Evolutionary conservation across 1,140 invertebrate genomes (phyloP), one percentile per base, ranked within the genome.

Genomic region (Colletes gigas): DNA sequence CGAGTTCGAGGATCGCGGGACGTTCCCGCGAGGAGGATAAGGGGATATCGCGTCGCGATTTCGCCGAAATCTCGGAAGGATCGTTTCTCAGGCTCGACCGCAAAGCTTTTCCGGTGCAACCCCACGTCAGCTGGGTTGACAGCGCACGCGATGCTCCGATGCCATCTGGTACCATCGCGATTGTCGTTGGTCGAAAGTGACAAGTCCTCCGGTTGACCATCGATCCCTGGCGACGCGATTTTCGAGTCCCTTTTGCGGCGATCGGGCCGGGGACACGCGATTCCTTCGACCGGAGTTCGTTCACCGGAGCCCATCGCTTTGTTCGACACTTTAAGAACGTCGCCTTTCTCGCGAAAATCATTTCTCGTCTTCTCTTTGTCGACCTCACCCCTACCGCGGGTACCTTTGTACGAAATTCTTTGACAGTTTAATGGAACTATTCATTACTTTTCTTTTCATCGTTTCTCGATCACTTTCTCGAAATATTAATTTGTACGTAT

Each of bases 101-200:
- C 88, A 90, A 52, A 63, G 63, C 84, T 90, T 90, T 92, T 90
- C 90, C 88, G 90, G 85, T 71, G 81, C 44, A 67, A 87, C 85
- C 75, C 63, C 75, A 82, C 87, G 88, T 90, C 88, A 85, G 85
- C 47, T 86, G 88, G 84, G 89, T 68, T 89, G 90, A 91, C 91
- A 89, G 30, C 86, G 88, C 92, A 93, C 88, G 90, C 90, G 89
- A 91, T 89, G 71, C 76, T 19, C 70, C 65, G 19, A 8, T 54
- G 74, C 88, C 90, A 92, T 90, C 90, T 91, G 90, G 83, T 79
- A 62, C 55, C 75, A 70, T 71, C 80, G 50, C 50, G 82, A 91
- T 88, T 90, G 84, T 90, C 73, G 81, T 83, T 69, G 78, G 67
- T 85, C 88, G 87, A 66, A 88, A 85, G 89, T 81, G 89, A 90